Percentiles rank a stretch among this genome's conserved stretches.
Conservation (phyloP, 2,888 invertebrate species). For the Tetranychus truncatus region DNA sequence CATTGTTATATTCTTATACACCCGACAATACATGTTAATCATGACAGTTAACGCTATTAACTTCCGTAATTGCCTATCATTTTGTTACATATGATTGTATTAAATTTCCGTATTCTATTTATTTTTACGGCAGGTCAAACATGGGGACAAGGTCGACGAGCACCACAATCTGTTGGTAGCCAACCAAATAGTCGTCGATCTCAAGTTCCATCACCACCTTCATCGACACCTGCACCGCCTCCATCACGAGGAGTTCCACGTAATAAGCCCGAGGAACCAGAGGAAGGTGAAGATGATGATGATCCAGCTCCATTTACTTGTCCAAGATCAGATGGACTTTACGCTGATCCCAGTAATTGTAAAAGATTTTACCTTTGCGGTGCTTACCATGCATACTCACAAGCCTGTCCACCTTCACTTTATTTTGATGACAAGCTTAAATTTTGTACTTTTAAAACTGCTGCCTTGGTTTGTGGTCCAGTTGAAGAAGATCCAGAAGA, state of each 20-base stretch:
- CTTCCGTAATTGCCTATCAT: background rate
- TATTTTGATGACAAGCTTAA: constrained; percentile 77
- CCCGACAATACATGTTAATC: no score
- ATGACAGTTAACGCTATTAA: background rate
- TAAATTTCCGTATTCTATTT: background rate
- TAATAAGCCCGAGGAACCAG: background rate
- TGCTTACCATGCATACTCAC: constrained; percentile 66
- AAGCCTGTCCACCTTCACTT: constrained; percentile 70
- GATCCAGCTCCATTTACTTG: constrained; percentile 25
- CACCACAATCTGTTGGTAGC: background rate
- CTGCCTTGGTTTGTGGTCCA: constrained; percentile 71
- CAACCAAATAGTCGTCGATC: background rate
- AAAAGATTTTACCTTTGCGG: constrained; percentile 43
- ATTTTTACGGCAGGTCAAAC: background rate
- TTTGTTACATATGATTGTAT: background rate
- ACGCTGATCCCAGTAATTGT: constrained; percentile 28
- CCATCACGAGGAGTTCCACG: background rate
- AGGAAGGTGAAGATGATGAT: constrained; percentile 11
- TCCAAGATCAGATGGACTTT: constrained; percentile 28
- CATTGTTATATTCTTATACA: no score
- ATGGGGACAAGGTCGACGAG: constrained; percentile 7
- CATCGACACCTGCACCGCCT: background rate
- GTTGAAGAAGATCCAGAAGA: constrained; percentile 35
- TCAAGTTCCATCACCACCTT: background rate
- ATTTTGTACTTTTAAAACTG: constrained; percentile 65